Evolutionary conservation across 1,140 invertebrate species (phyloP), one percentile per base, ranked within the genome.

Genomic region (Streblospio benedicti): DNA sequence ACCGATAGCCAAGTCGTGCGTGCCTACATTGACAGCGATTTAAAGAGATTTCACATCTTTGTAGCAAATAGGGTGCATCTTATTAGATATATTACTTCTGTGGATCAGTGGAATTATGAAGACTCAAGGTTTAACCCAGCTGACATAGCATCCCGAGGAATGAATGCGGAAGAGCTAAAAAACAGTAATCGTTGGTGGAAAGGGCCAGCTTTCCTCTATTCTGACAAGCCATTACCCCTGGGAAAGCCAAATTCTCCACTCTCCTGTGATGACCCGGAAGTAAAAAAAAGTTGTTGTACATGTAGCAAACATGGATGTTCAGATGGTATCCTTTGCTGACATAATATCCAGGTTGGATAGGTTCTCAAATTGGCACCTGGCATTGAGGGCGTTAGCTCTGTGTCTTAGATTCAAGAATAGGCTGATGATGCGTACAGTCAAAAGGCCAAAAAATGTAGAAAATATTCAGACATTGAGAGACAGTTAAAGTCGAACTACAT

Each of bases 1-100:
- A 61, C 54, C 23, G 59, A 61, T 32, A 59, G 35, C 33, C 16
- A 57, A 59, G 44, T 58, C n/a, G 55, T 61, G 4, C 35, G 57
- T 12, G 44, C 35, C 16, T 61, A 61, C 59, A 61, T 61, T 2
- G 12, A 2, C 16, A 61, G 58, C 53, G 41, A 45, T 5, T 25
- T 16, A 16, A 27, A 23, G 30, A 41, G 59, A 28, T 61, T 44
- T 38, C 59, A 61, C 32, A 38, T 56, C 9, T 57, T 57, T 57
- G 55, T 57, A 25, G 18, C 38, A 16, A 57, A 57, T n/a, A 51
- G 55, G 33, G 30, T 54, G 49, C 44, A 54, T 20, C 14, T 25
- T 2, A 51, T 51, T n/a, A n/a, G 18, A 51, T 18, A 51, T 4
- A 23, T 25, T 30, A 51, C 50, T 2, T 4, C 2, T 12, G 28